These are phyloP conservation scores for Tolypeutes matacus DNA, from an alignment of 2,797 vertebrate species.

Conservation along the genomic window DNA sequence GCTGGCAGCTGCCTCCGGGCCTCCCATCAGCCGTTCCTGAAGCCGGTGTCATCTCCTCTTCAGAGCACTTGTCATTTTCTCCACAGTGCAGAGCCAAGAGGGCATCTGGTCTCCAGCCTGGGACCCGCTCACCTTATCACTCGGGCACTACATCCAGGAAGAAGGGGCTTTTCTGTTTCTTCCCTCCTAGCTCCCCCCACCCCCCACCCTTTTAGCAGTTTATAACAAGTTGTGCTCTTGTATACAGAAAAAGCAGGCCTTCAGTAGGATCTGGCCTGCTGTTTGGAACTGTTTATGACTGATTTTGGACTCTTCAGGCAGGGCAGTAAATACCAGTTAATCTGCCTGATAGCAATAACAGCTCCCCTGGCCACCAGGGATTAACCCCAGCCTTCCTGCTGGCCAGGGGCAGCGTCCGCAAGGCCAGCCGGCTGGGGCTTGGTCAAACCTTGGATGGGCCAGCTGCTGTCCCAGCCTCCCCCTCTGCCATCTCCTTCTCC, in stretches of 20 bases:
- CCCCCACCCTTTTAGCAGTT: conserved; percentile 66
- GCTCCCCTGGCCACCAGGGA: conserved; percentile 66
- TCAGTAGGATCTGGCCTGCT: conserved; percentile 74
- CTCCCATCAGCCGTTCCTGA: conserved; percentile 81
- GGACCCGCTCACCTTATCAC: conserved; percentile 82
- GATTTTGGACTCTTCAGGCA: conserved; percentile 72
- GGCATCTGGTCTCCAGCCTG: conserved; percentile 77
- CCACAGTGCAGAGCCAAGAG: conserved; percentile 85
- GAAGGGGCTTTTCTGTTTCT: conserved; percentile 18
- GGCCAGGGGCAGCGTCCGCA: conserved; percentile 2
- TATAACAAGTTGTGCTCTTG: conserved; percentile 81
- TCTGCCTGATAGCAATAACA: conserved; percentile 63
- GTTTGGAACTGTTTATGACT: conserved; percentile 84
- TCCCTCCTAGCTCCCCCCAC: not conserved
- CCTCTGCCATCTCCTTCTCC: not conserved
- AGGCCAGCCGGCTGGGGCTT: not conserved
- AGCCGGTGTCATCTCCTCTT: conserved; percentile 83
- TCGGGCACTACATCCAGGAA: conserved; percentile 39
- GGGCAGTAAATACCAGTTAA: conserved; percentile 78
- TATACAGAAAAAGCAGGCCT: conserved; percentile 82
- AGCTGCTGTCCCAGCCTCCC: not conserved
- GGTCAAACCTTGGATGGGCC: not conserved
- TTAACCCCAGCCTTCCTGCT: conserved; percentile 46
- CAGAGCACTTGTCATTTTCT: conserved; percentile 83
- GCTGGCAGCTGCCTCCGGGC: conserved; percentile 86